These are phyloP conservation scores for Corythornis madagascariensis DNA, from an alignment of 2,113 vertebrate species.

Conservation along the genomic window DNA sequence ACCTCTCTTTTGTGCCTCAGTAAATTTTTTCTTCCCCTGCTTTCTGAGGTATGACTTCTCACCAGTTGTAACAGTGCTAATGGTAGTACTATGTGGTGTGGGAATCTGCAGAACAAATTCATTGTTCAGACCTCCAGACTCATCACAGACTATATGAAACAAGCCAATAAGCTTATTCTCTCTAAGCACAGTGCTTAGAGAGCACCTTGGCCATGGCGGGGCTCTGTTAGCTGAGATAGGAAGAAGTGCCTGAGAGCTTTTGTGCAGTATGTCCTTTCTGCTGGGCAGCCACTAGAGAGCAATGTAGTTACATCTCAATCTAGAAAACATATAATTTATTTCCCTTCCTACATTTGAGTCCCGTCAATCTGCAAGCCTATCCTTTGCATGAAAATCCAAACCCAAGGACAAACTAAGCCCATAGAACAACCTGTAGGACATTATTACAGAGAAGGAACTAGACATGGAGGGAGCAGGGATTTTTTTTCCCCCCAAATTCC, in stretches of 20 bases:
- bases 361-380: not conserved
- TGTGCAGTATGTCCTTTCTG: not conserved
- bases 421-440: not conserved
- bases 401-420: not conserved
- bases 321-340: not conserved
- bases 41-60: not conserved
- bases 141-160: not conserved
- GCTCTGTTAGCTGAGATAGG: not conserved
- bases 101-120: not conserved
- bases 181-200: not conserved
- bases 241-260: not conserved
- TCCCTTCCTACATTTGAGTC: not conserved
- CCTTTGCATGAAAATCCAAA: not conserved
- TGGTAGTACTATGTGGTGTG: not conserved
- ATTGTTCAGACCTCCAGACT: not conserved
- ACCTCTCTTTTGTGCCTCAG: not conserved
- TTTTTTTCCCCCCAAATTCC: not conserved
- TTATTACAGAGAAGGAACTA: not conserved
- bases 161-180: not conserved
- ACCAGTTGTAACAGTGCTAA: accelerated
- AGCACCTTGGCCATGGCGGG: not conserved
- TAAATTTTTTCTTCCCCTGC: not conserved
- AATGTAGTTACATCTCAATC: not conserved
- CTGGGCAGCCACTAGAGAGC: constrained; percentile 60
- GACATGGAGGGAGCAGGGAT: not conserved